These are phyloP conservation scores for Mythimna vitellina DNA, from an alignment of 2,888 invertebrate genomes.

Conservation along the genomic window DNA sequence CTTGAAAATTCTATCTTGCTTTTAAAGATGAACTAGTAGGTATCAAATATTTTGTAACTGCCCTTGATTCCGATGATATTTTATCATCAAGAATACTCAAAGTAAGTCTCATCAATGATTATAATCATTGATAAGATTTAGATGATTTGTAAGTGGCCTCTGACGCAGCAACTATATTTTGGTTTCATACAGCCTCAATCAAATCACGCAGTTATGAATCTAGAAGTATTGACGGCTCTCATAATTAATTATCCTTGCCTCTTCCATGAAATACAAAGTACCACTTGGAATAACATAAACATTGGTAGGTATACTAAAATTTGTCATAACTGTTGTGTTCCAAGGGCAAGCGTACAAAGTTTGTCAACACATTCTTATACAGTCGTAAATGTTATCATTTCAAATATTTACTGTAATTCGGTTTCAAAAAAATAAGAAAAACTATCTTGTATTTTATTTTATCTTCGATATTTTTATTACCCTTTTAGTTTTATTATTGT, in stretches of 20 bases:
- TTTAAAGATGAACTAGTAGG: background rate
- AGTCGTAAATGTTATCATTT: slow-evolving; percentile 39
- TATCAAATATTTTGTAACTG: background rate
- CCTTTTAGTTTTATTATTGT: slow-evolving; percentile 18
- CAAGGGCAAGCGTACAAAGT: slow-evolving; percentile 10
- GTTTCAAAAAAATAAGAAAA: slow-evolving; percentile 21
- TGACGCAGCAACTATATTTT: background rate
- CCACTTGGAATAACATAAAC: background rate
- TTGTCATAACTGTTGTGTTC: slow-evolving; percentile 7
- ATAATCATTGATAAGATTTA: background rate
- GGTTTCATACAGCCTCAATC: background rate
- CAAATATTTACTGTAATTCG: slow-evolving; percentile 14
- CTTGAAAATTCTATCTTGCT: too few relatives aligned
- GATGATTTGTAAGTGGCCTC: background rate
- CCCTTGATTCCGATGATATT: background rate
- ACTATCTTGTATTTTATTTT: slow-evolving; percentile 8
- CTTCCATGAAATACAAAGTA: background rate
- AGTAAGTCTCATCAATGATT: background rate
- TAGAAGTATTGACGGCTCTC: background rate
- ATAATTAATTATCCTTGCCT: background rate
- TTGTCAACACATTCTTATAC: slow-evolving; percentile 29
- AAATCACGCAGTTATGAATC: background rate
- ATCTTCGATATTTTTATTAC: background rate
- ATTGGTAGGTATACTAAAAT: background rate
- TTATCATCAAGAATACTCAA: background rate